Evolutionary conservation across 2,113 vertebrate genomes (phyloP).

Genomic region (Protomyctophum bolini): DNA sequence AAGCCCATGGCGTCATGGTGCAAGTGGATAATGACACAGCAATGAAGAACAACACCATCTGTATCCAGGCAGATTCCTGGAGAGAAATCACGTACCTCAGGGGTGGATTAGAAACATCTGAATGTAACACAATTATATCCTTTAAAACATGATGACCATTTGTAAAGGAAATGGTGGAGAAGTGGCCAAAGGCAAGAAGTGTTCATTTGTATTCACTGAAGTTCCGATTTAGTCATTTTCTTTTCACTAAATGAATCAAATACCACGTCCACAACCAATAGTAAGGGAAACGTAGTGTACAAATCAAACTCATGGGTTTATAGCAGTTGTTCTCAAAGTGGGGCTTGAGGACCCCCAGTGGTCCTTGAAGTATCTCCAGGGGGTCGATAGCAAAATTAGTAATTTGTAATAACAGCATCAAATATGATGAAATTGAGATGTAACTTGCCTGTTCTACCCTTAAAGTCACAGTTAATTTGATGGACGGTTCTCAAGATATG

Average conservation of each 20-base stretch:
- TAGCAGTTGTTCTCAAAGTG: too few species aligned
- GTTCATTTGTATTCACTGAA: not conserved
- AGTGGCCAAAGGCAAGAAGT: not conserved
- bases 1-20: not conserved
- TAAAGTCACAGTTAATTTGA: too few species aligned
- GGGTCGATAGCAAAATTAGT: too few species aligned
- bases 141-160: not conserved
- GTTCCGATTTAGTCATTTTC: not conserved
- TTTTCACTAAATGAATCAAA: not conserved
- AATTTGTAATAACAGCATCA: too few species aligned
- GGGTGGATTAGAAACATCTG: conserved; percentile 16
- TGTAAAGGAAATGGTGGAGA: not conserved
- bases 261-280: not conserved
- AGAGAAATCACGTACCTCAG: not conserved
- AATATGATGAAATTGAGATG: too few species aligned
- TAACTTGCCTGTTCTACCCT: too few species aligned
- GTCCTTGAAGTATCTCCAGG: too few species aligned
- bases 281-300: too few species aligned
- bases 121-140: not conserved
- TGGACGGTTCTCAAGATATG: too few species aligned
- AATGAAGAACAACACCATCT: not conserved
- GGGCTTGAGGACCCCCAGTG: too few species aligned
- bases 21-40: not conserved
- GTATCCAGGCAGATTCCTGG: not conserved
- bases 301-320: not conserved